Evolutionary conservation across 2,888 invertebrate species (phyloP).

Genomic region (Colletes collaris): DNA sequence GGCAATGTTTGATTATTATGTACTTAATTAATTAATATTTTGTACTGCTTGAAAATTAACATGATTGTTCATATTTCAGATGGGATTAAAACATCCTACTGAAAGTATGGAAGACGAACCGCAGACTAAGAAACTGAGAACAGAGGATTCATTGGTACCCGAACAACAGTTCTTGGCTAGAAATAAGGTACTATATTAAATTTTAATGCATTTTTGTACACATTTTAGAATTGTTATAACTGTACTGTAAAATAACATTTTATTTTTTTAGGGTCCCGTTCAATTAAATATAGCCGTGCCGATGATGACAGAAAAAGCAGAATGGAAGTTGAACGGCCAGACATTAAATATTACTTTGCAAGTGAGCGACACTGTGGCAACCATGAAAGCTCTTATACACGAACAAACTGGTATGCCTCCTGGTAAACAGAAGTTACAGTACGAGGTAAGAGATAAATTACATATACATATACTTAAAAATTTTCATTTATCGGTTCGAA

Average conservation of each 20-base stretch:
- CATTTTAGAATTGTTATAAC: not conserved
- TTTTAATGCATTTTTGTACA: not conserved
- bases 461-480: conserved; percentile 1
- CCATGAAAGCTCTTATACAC: conserved; percentile 94
- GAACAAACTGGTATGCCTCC: conserved; percentile 96
- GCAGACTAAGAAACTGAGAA: conserved; percentile 93
- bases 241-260: not conserved
- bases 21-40: not conserved
- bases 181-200: conserved; percentile 84
- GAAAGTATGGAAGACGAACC: conserved; percentile 91
- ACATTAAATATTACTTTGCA: conserved; percentile 90
- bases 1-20: conserved; percentile 1
- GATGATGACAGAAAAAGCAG: conserved; percentile 92
- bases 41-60: not conserved
- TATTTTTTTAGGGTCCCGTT: conserved; percentile 87
- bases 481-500: conserved; percentile 1
- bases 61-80: conserved; percentile 63
- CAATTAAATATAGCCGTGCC: conserved; percentile 93
- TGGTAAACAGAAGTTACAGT: conserved; percentile 98
- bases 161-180: conserved; percentile 91
- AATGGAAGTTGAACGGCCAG: conserved; percentile 98
- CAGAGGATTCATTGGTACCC: conserved; percentile 96
- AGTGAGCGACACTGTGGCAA: conserved; percentile 90
- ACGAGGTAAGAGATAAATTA: conserved; percentile 87
- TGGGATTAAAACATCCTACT: conserved; percentile 84